Evolutionary conservation across 1,140 invertebrate genomes (phyloP).

Genomic region (Cyclina sinensis): DNA sequence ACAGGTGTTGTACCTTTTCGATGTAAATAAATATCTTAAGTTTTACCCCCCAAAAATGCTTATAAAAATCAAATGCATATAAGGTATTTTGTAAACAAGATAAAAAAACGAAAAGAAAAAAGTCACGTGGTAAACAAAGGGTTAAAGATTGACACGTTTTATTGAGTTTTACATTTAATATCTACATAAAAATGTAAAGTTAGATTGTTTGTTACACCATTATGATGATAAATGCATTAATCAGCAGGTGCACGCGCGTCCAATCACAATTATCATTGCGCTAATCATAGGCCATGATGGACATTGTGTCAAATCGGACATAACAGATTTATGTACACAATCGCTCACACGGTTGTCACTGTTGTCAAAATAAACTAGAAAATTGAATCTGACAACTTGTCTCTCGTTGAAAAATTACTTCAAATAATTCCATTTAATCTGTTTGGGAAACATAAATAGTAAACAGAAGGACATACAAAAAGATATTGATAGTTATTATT

Average conservation of each 20-base stretch:
- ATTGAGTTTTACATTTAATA: neutral
- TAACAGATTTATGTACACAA: conserved; percentile 4
- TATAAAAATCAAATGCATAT: too few relatives aligned
- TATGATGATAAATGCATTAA: neutral
- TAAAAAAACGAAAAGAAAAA: too few relatives aligned
- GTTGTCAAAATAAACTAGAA: conserved; percentile 14
- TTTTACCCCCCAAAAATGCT: too few relatives aligned
- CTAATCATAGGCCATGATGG: conserved; percentile 3
- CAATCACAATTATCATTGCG: neutral
- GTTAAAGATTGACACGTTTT: neutral
- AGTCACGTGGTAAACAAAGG: too few relatives aligned
- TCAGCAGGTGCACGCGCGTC: conserved; percentile 15
- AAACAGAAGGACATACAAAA: too few relatives aligned
- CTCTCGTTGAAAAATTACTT: neutral
- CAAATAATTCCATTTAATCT: too few relatives aligned
- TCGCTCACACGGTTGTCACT: conserved; percentile 1
- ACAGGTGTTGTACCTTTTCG: too few relatives aligned
- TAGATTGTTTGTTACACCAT: neutral
- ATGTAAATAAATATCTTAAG: too few relatives aligned
- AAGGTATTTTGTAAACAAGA: too few relatives aligned
- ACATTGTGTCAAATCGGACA: conserved; percentile 32
- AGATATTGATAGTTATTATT: too few relatives aligned
- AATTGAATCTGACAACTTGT: conserved; percentile 33
- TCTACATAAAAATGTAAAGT: neutral
- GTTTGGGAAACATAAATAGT: too few relatives aligned